Evolutionary conservation across 2,113 vertebrate genomes (phyloP).

Genomic region (Thermophis baileyi): DNA sequence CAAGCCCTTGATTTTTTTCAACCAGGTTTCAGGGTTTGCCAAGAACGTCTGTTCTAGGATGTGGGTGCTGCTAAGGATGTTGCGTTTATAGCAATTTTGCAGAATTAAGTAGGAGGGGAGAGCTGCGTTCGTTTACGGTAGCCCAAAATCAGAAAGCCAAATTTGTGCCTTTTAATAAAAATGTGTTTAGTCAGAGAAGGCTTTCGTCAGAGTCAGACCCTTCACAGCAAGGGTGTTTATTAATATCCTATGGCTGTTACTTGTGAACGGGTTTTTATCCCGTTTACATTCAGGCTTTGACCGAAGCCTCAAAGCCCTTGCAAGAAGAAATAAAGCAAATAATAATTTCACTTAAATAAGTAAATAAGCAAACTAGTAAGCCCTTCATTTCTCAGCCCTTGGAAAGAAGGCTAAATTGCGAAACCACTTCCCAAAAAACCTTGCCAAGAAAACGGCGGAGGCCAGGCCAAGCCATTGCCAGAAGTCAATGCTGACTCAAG

Average conservation of each 20-base stretch:
- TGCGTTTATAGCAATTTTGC: background rate
- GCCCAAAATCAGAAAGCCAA: background rate
- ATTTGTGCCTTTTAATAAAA: background rate
- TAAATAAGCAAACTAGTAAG: background rate
- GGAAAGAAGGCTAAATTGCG: background rate
- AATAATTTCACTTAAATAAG: background rate
- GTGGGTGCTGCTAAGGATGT: background rate
- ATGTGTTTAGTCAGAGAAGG: background rate
- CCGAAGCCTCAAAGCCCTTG: background rate
- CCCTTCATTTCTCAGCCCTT: background rate
- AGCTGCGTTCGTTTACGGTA: background rate
- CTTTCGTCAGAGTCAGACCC: background rate
- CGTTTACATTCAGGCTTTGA: background rate
- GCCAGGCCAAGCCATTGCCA: background rate
- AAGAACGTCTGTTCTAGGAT: background rate
- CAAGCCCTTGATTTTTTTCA: background rate
- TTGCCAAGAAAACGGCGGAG: background rate
- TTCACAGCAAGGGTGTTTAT: background rate
- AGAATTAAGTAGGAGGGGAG: background rate
- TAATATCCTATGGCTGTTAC: background rate
- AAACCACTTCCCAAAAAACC: background rate
- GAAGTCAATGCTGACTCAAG: background rate
- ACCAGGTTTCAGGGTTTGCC: background rate
- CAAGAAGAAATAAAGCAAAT: background rate
- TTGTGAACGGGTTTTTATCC: background rate